Conservation (phyloP, 2,113 vertebrate species). For the Urocitellus parryii region DNA sequence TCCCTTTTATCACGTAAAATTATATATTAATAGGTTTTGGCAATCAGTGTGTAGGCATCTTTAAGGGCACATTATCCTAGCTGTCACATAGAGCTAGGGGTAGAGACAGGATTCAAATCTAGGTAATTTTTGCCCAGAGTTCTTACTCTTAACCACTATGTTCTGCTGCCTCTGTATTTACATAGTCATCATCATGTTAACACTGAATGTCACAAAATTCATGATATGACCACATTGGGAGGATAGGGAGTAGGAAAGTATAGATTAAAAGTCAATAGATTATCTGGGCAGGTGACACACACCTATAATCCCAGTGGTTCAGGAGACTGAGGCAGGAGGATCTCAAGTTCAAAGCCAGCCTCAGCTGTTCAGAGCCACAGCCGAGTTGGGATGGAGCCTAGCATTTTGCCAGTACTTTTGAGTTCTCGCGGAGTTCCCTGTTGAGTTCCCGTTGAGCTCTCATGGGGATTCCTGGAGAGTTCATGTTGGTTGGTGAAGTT, state of each 20-base stretch:
- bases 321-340: too few species aligned
- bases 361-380: too few species aligned
- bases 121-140: background rate
- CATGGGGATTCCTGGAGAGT: too few species aligned
- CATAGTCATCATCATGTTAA: background rate
- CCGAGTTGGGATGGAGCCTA: too few species aligned
- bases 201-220: conserved; percentile 26
- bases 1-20: background rate
- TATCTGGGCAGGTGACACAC: too few species aligned
- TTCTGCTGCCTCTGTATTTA: conserved; percentile 10
- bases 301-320: too few species aligned
- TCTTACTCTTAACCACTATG: background rate
- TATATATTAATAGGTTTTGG: background rate
- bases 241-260: background rate
- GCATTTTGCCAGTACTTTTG: too few species aligned
- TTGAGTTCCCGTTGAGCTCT: too few species aligned
- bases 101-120: background rate
- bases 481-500: too few species aligned
- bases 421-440: too few species aligned
- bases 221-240: background rate
- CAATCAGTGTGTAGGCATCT: background rate
- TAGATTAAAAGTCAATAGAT: background rate
- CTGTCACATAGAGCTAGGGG: background rate
- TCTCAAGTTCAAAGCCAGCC: too few species aligned
- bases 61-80: conserved; percentile 14